Base-by-base conservation (phyloP, 2,113 vertebrate species). In the Cavia porcellus region DNA sequence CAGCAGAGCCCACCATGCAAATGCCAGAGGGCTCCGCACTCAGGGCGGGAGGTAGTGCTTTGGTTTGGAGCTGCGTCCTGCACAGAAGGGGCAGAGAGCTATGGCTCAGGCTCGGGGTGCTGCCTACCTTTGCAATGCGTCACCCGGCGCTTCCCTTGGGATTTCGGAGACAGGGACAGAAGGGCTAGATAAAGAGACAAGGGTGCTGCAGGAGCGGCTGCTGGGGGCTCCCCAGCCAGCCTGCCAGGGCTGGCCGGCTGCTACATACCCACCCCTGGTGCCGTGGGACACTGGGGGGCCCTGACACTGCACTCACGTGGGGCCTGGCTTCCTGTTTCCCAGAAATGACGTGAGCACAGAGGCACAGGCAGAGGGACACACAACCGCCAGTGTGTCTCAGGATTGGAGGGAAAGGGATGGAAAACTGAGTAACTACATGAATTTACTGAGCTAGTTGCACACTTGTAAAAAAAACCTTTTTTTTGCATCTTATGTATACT, bases 81-180 rank as follows among this genome's bases (percentile, higher is more conserved):
- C 86, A 85, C 88, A 1, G 86, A 95, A 93, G 79, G 86, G 3
- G 96, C 92, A 97, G 99, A 98, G 98, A 98, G 98, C 97, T 98
- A 97, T 92, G 96, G 98, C 97, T 97, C 92, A 94, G 97, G 97
- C 97, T 97, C 92, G 94, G 97, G 96, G 57, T 97, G 98, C 98
- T 86, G 98, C 99, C 99, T 99, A 99, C 99, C 99, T 99, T 99
- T 99, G 99, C 99, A 99, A 99, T 99, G 99, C 35, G 99, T 99
- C 99, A 99, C 99, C 97, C 99, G 99, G 97, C 99, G 99, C 98
- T 99, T 99, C 98, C 99, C 99, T 99, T 99, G 99, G 98, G 99
- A 98, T 99, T 99, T 99, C 99, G 99, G 99, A 99, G 99, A 99
- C 98, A 99, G 99, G 99, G 99, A 99, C 98, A 99, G 99, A 99